phyloP scores from a whole-genome alignment of 2,113 vertebrate species.

The Donacobius atricapilla region DNA sequence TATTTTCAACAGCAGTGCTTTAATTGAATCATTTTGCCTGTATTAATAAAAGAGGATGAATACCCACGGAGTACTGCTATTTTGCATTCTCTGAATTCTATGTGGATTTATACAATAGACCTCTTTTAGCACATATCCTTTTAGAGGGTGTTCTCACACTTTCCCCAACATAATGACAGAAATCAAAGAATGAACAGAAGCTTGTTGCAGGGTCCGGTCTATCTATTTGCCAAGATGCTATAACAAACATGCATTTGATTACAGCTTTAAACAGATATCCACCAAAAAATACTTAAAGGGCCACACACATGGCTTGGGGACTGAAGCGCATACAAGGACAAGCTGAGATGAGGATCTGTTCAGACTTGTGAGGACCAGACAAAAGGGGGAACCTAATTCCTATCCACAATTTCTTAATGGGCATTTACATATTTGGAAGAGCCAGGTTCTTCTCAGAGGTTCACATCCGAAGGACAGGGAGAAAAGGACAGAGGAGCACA shows the following conservation, averaged over 20 bases:
- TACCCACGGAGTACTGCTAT: not conserved
- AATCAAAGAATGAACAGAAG: not conserved
- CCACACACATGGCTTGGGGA: not conserved
- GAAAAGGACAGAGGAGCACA: not conserved
- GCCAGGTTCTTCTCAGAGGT: not conserved
- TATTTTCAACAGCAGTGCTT: slow-evolving; percentile 28
- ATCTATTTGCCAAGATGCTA: not conserved
- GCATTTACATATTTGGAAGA: not conserved
- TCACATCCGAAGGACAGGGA: not conserved
- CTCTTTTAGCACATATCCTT: slow-evolving; percentile 4
- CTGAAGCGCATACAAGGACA: not conserved
- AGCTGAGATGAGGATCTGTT: not conserved
- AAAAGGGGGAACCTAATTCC: not conserved
- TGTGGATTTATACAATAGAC: slow-evolving; percentile 37
- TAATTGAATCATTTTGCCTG: slow-evolving; percentile 35
- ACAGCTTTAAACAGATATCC: not conserved
- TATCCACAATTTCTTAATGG: not conserved
- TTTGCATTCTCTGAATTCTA: slow-evolving; percentile 38
- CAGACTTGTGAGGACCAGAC: not conserved
- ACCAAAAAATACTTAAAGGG: not conserved
- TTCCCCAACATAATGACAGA: not conserved
- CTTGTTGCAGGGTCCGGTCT: not conserved
- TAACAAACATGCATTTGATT: not conserved
- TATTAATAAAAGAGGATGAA: slow-evolving; percentile 19
- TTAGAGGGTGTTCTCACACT: slow-evolving; percentile 28